Conservation (phyloP, 2,113 vertebrate species). For the Lepus europaeus region DNA sequence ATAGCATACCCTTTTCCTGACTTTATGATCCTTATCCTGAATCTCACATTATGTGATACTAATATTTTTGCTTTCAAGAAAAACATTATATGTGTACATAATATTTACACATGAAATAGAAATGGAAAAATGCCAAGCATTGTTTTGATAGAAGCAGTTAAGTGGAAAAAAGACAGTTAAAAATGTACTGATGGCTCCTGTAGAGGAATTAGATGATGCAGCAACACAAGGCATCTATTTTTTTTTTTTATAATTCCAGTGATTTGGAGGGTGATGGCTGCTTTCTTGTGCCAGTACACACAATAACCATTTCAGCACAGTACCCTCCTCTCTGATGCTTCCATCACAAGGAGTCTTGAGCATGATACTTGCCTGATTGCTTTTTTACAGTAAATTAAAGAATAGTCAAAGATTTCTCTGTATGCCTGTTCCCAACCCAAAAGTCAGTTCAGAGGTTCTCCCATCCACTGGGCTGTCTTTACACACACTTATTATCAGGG, state of each 20-base stretch:
- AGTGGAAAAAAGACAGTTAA: no score
- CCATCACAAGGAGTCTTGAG: background rate
- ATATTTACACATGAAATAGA: no score
- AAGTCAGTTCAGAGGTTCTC: background rate
- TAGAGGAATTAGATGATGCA: background rate
- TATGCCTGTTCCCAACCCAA: background rate
- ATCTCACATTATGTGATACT: no score
- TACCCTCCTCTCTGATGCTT: background rate
- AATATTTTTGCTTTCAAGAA: no score
- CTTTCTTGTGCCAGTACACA: background rate
- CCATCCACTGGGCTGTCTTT: background rate
- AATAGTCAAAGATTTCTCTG: background rate
- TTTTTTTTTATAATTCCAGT: background rate
- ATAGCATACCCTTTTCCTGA: no score
- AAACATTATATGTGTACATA: no score
- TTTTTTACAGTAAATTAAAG: background rate
- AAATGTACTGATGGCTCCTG: background rate
- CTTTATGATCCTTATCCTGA: no score
- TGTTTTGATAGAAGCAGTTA: no score
- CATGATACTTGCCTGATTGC: background rate
- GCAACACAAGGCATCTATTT: background rate
- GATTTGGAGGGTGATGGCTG: background rate
- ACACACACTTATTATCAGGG: background rate
- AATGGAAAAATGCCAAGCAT: no score
- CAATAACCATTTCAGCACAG: background rate